A percentile compares a stretch with the other conserved stretches of the same genome.
phyloP scores from a whole-genome alignment of 2,797 vertebrate species.

The Petrocephalus sullivani region DNA sequence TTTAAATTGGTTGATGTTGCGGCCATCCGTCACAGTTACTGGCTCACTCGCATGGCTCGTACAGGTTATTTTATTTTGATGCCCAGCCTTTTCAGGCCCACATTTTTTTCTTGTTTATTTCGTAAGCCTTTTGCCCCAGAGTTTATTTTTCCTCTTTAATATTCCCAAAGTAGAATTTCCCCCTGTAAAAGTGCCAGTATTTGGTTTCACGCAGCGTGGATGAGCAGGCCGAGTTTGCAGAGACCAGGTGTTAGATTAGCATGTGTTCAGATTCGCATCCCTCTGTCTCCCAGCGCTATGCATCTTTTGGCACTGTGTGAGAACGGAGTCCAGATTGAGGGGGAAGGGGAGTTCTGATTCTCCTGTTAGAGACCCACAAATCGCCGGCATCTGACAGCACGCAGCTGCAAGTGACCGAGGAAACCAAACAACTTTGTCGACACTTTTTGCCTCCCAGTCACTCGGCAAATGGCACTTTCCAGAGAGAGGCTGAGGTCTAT shows the following conservation, averaged over 20 bases:
- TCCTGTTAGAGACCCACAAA: neutral
- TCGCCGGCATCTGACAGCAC: neutral
- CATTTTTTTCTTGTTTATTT: neutral
- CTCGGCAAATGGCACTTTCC: neutral
- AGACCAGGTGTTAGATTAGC: neutral
- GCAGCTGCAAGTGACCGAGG: neutral
- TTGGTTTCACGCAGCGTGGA: neutral
- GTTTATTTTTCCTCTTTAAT: neutral
- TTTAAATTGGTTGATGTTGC: conserved; percentile 22
- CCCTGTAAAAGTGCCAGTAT: neutral
- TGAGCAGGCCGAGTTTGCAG: neutral
- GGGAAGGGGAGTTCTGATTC: neutral
- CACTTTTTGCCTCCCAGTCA: neutral
- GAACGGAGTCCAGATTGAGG: neutral
- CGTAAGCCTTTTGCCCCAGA: neutral
- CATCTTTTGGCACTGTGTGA: neutral
- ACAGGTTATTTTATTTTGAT: neutral
- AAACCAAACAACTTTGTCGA: neutral
- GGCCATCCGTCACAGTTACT: conserved; percentile 3
- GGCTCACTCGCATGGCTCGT: neutral
- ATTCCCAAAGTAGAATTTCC: neutral
- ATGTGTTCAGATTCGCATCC: conserved; percentile 1
- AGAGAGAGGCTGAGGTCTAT: neutral
- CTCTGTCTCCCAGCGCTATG: neutral
- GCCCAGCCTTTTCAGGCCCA: neutral